Percentiles rank a stretch among this genome's conserved stretches.
Evolutionary conservation across 1,140 invertebrate genomes (phyloP).

Genomic region (Laupala kohalensis): DNA sequence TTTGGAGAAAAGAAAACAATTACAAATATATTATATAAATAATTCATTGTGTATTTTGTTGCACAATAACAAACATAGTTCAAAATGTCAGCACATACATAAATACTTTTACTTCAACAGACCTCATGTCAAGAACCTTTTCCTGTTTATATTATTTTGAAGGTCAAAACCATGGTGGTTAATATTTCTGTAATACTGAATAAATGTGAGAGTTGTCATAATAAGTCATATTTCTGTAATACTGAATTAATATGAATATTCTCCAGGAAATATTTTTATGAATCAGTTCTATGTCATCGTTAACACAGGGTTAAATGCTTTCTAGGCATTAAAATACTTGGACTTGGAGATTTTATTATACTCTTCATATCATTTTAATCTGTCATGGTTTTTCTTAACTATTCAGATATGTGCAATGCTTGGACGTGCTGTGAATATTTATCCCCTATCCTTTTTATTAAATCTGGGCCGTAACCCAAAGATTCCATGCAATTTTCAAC

Average conservation of each 20-base stretch:
- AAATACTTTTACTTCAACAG: no score
- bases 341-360: background rate
- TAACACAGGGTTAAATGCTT: background rate
- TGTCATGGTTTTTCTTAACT: conserved; percentile 23
- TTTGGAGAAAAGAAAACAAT: no score
- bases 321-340: background rate
- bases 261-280: background rate
- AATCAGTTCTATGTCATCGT: background rate
- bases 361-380: background rate
- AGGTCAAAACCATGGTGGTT: no score
- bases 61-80: no score
- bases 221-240: no score
- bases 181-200: no score
- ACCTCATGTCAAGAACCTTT: no score
- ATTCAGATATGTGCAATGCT: conserved; percentile 42
- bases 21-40: no score
- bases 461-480: conserved; percentile 88
- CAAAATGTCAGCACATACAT: no score
- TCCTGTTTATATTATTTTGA: no score
- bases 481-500: conserved; percentile 88
- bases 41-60: no score
- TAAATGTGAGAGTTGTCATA: no score
- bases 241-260: background rate
- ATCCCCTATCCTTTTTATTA: conserved; percentile 85
- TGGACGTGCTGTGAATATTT: conserved; percentile 86